Evolutionary conservation across 1,140 invertebrate genomes (phyloP).

Genomic region (Rhyzopertha dominica): DNA sequence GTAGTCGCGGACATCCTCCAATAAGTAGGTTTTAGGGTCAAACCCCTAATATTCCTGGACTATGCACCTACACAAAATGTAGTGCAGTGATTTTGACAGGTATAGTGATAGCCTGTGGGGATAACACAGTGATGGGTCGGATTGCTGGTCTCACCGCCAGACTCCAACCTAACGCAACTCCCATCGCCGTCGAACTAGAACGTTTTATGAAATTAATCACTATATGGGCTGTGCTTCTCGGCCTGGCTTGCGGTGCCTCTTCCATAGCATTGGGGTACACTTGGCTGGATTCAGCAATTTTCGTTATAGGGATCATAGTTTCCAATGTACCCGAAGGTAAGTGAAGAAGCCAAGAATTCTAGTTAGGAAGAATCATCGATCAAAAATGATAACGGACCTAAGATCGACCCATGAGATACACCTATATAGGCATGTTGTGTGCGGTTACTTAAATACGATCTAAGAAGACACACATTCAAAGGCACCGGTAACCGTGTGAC

Average conservation of each 20-base stretch:
- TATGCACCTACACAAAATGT: no score
- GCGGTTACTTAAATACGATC: no score
- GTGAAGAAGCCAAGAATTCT: not conserved
- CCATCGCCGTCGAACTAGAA: slow-evolving; percentile 71
- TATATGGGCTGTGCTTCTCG: slow-evolving; percentile 68
- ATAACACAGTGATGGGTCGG: slow-evolving; percentile 77
- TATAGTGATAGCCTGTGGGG: slow-evolving; percentile 74
- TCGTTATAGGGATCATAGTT: slow-evolving; percentile 81
- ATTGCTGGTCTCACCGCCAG: slow-evolving; percentile 76
- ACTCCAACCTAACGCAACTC: slow-evolving; percentile 66
- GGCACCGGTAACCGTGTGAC: no score
- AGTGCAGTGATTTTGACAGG: slow-evolving; percentile 22
- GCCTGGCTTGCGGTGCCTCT: slow-evolving; percentile 69
- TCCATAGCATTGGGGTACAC: slow-evolving; percentile 64
- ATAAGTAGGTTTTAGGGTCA: no score
- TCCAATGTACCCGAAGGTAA: slow-evolving; percentile 76
- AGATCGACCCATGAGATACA: no score
- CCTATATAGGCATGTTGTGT: no score
- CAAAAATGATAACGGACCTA: not conserved
- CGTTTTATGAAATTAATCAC: slow-evolving; percentile 77
- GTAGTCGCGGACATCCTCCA: no score
- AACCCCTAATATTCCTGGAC: no score
- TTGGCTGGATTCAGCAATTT: slow-evolving; percentile 73
- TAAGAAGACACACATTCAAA: no score
- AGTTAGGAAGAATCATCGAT: not conserved